Conservation (phyloP, 2,888 invertebrate genomes). For the Tholera decimalis region DNA sequence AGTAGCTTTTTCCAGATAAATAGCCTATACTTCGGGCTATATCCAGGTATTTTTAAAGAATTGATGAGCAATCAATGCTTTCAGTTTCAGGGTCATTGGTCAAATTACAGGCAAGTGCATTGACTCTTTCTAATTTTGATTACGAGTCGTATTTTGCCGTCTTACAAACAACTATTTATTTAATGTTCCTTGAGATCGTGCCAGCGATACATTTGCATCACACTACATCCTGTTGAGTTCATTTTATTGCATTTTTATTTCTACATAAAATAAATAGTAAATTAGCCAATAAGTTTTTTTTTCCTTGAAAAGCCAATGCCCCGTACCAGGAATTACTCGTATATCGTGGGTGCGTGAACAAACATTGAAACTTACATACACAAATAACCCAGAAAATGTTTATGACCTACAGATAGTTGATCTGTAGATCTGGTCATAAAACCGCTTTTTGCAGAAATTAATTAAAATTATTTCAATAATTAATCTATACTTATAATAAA, state of each 20-base stretch:
- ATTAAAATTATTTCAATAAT: too few relatives aligned
- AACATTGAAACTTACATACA: too few relatives aligned
- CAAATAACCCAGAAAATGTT: too few relatives aligned
- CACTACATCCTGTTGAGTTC: constrained; percentile 15
- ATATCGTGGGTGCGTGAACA: too few relatives aligned
- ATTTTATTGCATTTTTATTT: constrained; percentile 33
- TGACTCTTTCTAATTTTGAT: constrained; percentile 2
- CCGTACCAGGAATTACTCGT: too few relatives aligned
- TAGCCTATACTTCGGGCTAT: background rate
- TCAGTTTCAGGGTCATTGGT: background rate
- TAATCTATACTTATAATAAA: too few relatives aligned
- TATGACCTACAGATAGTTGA: too few relatives aligned
- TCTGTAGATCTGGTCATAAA: too few relatives aligned
- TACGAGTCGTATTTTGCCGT: constrained; percentile 22
- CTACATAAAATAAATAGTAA: constrained; percentile 5
- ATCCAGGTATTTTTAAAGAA: background rate
- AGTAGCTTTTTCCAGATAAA: too few relatives aligned
- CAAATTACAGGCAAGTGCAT: constrained; percentile 13
- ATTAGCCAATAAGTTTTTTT: background rate
- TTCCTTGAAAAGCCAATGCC: too few relatives aligned
- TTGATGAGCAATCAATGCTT: background rate
- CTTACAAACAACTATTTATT: constrained; percentile 16
- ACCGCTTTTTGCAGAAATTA: too few relatives aligned
- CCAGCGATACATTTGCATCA: constrained; percentile 28
- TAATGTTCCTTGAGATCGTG: constrained; percentile 25